phyloP scores from a whole-genome alignment of 2,797 vertebrate genomes.

The Enteromius anoplus region DNA sequence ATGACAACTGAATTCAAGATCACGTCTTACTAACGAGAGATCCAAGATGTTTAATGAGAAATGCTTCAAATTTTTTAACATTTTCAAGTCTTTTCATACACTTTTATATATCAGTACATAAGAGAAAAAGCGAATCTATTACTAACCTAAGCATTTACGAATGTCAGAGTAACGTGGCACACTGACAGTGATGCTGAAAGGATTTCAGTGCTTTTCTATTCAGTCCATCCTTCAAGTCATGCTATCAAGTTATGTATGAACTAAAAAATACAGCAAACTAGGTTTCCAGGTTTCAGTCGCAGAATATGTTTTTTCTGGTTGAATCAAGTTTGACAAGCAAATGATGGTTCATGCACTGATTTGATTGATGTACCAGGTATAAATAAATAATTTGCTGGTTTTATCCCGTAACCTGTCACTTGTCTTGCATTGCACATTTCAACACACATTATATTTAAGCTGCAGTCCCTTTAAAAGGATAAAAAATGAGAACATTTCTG shows the following conservation, averaged over 20 bases:
- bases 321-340: background rate
- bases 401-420: background rate
- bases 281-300: background rate
- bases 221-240: conserved; percentile 27
- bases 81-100: background rate
- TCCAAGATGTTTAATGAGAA: conserved; percentile 3
- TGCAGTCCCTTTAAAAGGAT: background rate
- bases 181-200: background rate
- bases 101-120: conserved; percentile 15
- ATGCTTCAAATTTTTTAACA: background rate
- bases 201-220: background rate
- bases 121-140: conserved; percentile 3
- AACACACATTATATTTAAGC: background rate
- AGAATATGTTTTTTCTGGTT: background rate
- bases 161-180: background rate
- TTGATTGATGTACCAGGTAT: background rate
- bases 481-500: background rate
- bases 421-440: conserved; percentile 6
- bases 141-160: background rate
- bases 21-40: background rate
- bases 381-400: background rate
- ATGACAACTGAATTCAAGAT: background rate
- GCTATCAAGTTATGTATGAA: background rate
- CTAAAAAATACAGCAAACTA: background rate
- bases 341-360: background rate